These are phyloP conservation scores for Synergus itoensis DNA, from an alignment of 2,888 invertebrate genomes.

Conservation along the genomic window DNA sequence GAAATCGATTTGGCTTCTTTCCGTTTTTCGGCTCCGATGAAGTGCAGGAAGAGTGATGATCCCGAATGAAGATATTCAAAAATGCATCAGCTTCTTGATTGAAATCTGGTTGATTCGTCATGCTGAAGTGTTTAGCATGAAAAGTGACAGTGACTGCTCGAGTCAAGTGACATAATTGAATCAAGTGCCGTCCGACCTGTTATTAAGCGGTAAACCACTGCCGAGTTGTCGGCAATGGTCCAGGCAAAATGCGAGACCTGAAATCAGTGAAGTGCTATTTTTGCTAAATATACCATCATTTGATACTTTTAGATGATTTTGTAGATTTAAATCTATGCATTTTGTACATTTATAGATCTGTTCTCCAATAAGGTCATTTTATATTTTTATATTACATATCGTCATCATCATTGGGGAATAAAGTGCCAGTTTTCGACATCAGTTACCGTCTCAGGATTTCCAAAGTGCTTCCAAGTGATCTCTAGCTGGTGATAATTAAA, in stretches of 20 bases:
- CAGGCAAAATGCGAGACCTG: constrained; percentile 16
- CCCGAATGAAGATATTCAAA: neutral
- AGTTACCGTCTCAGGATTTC: constrained; percentile 19
- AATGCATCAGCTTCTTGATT: neutral
- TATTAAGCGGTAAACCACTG: constrained; percentile 58
- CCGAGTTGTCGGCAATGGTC: constrained; percentile 49
- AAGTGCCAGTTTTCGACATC: neutral
- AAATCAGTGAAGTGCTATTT: constrained; percentile 16
- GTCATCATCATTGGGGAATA: neutral
- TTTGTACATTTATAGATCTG: neutral
- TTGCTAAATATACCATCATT: neutral
- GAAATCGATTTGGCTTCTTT: too few species aligned
- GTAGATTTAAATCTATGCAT: neutral
- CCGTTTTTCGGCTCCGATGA: neutral
- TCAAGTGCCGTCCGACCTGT: constrained; percentile 65
- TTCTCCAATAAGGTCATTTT: neutral
- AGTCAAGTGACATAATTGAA: constrained; percentile 65
- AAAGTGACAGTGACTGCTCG: constrained; percentile 59
- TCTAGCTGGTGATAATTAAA: constrained; percentile 32
- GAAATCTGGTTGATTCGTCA: constrained; percentile 22
- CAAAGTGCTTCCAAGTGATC: constrained; percentile 20
- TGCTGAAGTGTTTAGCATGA: constrained; percentile 42
- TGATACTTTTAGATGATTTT: neutral
- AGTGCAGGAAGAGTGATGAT: neutral
- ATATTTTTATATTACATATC: neutral